Base-by-base conservation (phyloP, 1,140 invertebrate species). In the Drosophila willistoni region DNA sequence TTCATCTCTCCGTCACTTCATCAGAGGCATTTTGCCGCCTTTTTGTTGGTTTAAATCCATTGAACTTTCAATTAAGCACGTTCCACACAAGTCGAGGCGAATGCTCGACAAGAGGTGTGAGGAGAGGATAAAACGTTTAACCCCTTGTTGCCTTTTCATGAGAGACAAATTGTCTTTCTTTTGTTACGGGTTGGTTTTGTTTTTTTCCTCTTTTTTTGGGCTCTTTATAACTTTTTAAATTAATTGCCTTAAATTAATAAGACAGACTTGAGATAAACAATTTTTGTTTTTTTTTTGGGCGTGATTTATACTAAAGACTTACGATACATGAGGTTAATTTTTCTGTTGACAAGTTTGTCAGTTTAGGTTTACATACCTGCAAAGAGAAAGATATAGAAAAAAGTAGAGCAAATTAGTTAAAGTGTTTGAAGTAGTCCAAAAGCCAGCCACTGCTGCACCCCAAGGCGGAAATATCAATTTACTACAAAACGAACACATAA, bases 61-160 rank as follows among this genome's bases (percentile, higher is more conserved):
- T 79, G 73, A 69, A 79, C 73, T 69, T 77, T 73, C 77, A 79
- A 79, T 79, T 79, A 73, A 72, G 74, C 77, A 79, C 77, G 77
- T 79, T 66, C 64, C 36, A 66, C 68, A 47, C 25, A 17, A 34
- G 13, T 22, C 29, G 14, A 55, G 60, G 55, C 69, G 41, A 14
- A 7, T 29, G 29, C 29, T 29, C 29, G 14, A 57, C 57, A 13
- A 47, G 44, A 56, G 19, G 57, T 17, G 22, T 17, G 47, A 34
- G 42, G 36, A 33, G 62, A 59, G 36, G 44, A 51, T 57, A 25
- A 34, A 57, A 51, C 63, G 71, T 72, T 79, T 79, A 79, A 79
- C 77, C 74, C 73, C 71, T 79, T 77, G 73, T 44, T 77, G 77
- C 65, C 57, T 36, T 56, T 72, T 72, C 68, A 73, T 63, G 77